phyloP scores from a whole-genome alignment of 2,888 invertebrate species.

The Volucella bombylans region DNA sequence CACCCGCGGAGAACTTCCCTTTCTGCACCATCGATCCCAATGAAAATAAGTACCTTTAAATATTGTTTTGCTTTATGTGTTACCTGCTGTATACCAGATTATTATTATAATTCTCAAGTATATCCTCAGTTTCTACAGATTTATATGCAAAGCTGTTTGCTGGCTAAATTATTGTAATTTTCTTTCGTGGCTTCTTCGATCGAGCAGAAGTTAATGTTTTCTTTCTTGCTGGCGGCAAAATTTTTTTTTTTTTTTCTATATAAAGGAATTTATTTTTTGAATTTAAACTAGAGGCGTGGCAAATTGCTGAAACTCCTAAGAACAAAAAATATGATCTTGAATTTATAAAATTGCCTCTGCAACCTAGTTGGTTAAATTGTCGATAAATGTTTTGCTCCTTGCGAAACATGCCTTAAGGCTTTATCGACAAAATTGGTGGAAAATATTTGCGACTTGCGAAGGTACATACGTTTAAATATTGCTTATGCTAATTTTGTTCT shows the following conservation, averaged over 20 bases:
- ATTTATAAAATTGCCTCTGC: conserved; percentile 44
- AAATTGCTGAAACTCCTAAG: conserved; percentile 7
- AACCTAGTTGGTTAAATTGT: conserved; percentile 56
- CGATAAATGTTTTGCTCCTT: conserved; percentile 45
- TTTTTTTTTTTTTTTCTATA: conserved; percentile 2
- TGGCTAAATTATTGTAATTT: conserved; percentile 65
- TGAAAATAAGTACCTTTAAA: conserved; percentile 95
- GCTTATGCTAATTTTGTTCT: conserved; percentile 10
- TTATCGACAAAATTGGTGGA: conserved; percentile 25
- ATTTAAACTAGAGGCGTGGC: conserved; percentile 59
- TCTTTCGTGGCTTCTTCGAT: conserved; percentile 54
- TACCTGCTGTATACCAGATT: conserved; percentile 44
- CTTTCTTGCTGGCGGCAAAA: conserved; percentile 51
- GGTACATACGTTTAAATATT: not conserved
- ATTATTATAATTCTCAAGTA: conserved; percentile 59
- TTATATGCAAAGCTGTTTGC: conserved; percentile 56
- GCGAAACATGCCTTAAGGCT: conserved; percentile 25
- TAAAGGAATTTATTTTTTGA: conserved; percentile 49
- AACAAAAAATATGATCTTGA: conserved; percentile 24
- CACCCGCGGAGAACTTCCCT: conserved; percentile 99
- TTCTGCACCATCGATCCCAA: conserved; percentile 99
- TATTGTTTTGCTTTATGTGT: conserved; percentile 49
- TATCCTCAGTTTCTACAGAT: conserved; percentile 34
- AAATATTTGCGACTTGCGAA: conserved; percentile 26
- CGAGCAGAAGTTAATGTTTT: conserved; percentile 50